Conservation (phyloP, 2,113 vertebrate species). For the Atrichornis clamosus region DNA sequence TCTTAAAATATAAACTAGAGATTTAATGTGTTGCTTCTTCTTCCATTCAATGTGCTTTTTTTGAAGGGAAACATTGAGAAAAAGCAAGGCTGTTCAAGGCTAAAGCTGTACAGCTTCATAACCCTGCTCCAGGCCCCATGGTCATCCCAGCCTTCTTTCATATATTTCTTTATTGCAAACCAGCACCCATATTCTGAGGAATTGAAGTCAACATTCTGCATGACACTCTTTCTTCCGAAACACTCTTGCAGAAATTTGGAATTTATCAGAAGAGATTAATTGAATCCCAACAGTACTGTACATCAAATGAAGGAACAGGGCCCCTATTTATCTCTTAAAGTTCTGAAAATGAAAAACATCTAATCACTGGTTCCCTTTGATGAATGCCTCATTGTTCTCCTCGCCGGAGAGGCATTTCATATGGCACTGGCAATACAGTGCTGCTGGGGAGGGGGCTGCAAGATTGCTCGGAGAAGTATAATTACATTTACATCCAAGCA, state of each 20-base stretch:
- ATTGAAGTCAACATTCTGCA: background rate
- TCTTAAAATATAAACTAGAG: background rate
- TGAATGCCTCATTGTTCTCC: conserved; percentile 67
- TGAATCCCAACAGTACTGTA: conserved; percentile 60
- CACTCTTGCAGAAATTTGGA: conserved; percentile 4
- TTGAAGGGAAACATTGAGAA: background rate
- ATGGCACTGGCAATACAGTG: conserved; percentile 44
- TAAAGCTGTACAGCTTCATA: background rate
- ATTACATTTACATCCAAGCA: conserved; percentile 22
- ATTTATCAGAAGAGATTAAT: conserved; percentile 66
- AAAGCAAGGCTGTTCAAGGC: background rate
- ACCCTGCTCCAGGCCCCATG: background rate
- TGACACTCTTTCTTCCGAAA: background rate
- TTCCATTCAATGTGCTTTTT: background rate
- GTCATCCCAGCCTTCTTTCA: background rate
- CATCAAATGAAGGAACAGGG: conserved; percentile 66
- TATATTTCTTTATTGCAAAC: background rate
- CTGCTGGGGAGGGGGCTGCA: background rate
- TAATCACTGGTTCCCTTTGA: conserved; percentile 63
- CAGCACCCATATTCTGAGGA: background rate
- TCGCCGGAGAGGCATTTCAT: conserved; percentile 58
- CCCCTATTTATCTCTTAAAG: conserved; percentile 66
- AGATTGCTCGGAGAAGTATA: background rate
- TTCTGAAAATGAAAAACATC: conserved; percentile 71
- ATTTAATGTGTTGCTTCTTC: background rate